Evolutionary conservation across 2,113 vertebrate species (phyloP).

Genomic region (Cyprinodon variegatus): DNA sequence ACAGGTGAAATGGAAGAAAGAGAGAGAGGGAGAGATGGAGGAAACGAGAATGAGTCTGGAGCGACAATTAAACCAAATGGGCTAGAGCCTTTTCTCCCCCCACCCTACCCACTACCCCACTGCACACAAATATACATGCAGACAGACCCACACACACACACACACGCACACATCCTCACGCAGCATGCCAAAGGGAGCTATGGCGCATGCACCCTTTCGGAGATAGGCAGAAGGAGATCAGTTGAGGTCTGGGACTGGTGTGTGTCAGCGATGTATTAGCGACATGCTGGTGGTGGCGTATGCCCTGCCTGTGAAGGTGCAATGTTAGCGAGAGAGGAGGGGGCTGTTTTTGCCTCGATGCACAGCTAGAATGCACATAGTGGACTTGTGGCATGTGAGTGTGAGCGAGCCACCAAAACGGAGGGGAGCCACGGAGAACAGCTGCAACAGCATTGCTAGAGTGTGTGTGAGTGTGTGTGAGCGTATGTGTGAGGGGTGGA

Average conservation of each 20-base stretch:
- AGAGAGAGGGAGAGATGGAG: constrained; percentile 40
- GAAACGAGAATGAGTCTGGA: constrained; percentile 59
- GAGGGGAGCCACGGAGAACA: constrained; percentile 65
- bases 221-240: constrained; percentile 65
- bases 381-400: constrained; percentile 63
- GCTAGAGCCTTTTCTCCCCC: constrained; percentile 55
- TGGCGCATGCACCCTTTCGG: constrained; percentile 58
- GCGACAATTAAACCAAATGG: constrained; percentile 69
- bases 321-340: constrained; percentile 56
- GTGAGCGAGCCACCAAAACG: constrained; percentile 72
- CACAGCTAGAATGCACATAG: constrained; percentile 68
- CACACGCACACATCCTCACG: constrained; percentile 39
- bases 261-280: constrained; percentile 56
- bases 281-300: constrained; percentile 60
- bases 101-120: constrained; percentile 34
- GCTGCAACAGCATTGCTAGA: constrained; percentile 53
- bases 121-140: constrained; percentile 35
- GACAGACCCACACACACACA: constrained; percentile 33
- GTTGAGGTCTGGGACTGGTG: constrained; percentile 55
- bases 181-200: constrained; percentile 62
- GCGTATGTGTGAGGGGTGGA: constrained; percentile 63
- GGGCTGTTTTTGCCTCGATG: constrained; percentile 59
- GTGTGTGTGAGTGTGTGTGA: constrained; percentile 63
- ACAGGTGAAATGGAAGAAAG: constrained; percentile 46
- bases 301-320: constrained; percentile 64